A percentile compares a stretch with the other conserved stretches of the same genome.
Evolutionary conservation across 2,888 invertebrate genomes (phyloP).

Genomic region (Eristalis tenax): DNA sequence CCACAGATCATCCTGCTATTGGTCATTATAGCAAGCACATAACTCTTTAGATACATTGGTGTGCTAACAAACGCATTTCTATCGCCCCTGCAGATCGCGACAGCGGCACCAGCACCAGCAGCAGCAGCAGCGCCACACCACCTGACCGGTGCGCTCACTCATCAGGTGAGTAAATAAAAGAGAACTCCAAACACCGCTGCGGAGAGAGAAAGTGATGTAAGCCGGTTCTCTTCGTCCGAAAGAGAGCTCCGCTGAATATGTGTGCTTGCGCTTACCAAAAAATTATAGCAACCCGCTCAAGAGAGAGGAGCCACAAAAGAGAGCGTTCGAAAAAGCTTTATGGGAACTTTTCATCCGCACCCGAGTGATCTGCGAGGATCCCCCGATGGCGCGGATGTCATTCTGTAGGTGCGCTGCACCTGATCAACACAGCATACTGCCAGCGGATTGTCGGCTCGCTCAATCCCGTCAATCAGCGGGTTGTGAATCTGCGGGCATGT

Average conservation of each 20-base stretch:
- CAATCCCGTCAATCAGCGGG: constrained; percentile 15
- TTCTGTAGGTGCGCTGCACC: constrained; percentile 48
- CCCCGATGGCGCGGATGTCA: not conserved
- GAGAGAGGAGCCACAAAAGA: constrained; percentile 17
- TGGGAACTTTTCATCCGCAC: constrained; percentile 55
- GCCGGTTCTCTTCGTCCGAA: constrained; percentile 16
- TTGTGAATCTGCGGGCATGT: not conserved
- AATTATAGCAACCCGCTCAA: constrained; percentile 43
- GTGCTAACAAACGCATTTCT: constrained; percentile 56
- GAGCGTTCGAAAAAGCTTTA: constrained; percentile 61
- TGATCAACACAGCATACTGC: constrained; percentile 24
- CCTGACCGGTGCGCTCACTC: not conserved
- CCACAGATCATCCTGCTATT: constrained; percentile 54
- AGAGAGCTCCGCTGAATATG: constrained; percentile 64
- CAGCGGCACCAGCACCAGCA: not conserved
- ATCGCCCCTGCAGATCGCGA: constrained; percentile 18
- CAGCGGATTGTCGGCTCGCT: not conserved
- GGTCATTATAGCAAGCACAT: constrained; percentile 62
- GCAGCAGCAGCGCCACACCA: not conserved
- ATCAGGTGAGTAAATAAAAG: not conserved
- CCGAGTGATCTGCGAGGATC: not conserved
- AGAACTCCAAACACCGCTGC: not conserved
- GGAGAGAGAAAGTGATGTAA: constrained; percentile 15
- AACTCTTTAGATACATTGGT: constrained; percentile 32
- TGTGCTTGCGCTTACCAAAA: constrained; percentile 10